Evolutionary conservation across 1,140 invertebrate species (phyloP).

Genomic region (Muscidifurax raptorellus): DNA sequence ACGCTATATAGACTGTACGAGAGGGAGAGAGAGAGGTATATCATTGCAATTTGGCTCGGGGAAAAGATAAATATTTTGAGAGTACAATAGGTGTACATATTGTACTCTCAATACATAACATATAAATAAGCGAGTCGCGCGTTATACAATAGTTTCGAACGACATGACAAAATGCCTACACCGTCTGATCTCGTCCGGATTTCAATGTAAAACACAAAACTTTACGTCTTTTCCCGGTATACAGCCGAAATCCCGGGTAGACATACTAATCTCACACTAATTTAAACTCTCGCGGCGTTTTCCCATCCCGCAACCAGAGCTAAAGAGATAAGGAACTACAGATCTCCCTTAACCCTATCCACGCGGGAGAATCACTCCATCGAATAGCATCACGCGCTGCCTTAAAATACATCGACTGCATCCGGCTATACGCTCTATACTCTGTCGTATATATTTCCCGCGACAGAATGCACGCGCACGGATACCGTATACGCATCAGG

Average conservation of each 20-base stretch:
- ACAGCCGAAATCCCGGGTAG: not conserved
- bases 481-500: no score
- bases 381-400: conserved; percentile 3
- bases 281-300: not conserved
- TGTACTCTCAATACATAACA: no score
- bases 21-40: not conserved
- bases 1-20: no score
- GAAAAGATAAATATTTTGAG: no score
- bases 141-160: not conserved
- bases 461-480: not conserved
- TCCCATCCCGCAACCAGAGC: not conserved
- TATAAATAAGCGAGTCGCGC: not conserved
- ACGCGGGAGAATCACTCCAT: not conserved
- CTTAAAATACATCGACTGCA: conserved; percentile 1
- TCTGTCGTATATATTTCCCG: not conserved
- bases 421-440: not conserved
- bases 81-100: no score
- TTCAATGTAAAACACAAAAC: not conserved
- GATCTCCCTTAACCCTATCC: not conserved
- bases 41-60: no score
- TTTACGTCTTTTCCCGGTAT: not conserved
- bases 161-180: not conserved
- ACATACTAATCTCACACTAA: not conserved
- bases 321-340: not conserved
- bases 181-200: not conserved